Base-by-base conservation (phyloP, 2,113 vertebrate species). In the Nibea coibor region DNA sequence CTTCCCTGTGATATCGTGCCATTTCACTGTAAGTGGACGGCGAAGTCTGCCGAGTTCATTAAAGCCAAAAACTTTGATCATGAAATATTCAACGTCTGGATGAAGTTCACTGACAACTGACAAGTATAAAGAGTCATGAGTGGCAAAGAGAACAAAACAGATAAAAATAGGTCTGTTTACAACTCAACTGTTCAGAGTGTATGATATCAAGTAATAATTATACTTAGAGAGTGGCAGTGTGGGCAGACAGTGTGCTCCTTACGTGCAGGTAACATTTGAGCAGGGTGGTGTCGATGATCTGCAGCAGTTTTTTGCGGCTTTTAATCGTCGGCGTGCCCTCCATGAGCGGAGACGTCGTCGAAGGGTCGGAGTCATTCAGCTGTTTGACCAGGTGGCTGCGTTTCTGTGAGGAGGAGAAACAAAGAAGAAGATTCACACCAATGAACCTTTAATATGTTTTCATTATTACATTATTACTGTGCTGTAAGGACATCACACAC, bases 261-360 rank as follows among this genome's bases (percentile, higher is more conserved):
- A 99, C 98, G 2, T 99, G 98, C 63, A 99, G 95, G 94, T 99
- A 99, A 90, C 98, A 99, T 63, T 99, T 99, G 2, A 99, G 95
- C 78, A 99, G 87, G 0, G 98, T 99, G 65, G 98, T 99, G 77
- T 99, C 98, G 16, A 99, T 99, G 87, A 99, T 99, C 88, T 99
- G 98, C 45, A 99, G 93, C 57, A 99, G 95, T 73, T 99, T 99
- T 90, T 97, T 98, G 89, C 97, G 97, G 77, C 97, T 99, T 85
- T 99, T 99, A 81, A 99, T 99, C 0, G 98, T 99, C 9, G 97
- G 98, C 0, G 97, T 99, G 67, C 98, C 98, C 80, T 99, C 98
- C 97, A 99, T 96, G 66, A 99, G 96, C 0, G 98, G 98, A 26
- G 98, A 98, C 0, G 98, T 97, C 51, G 96, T 97, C 7, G 97